Conservation (phyloP, 2,888 invertebrate genomes). For the Drosophila austrosaltans region DNA sequence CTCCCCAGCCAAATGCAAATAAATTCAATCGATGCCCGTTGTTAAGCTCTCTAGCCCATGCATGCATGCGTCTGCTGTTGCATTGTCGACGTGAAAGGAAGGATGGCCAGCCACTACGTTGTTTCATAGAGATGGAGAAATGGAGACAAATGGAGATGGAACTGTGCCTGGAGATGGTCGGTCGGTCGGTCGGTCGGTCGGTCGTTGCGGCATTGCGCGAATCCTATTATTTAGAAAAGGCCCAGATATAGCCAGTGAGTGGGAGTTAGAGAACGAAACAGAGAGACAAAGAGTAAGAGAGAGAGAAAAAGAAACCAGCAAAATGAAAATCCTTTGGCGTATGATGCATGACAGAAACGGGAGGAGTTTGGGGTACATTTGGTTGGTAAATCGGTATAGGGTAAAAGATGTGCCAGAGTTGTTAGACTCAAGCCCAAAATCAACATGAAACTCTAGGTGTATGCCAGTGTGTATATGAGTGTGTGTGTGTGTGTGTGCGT, state of each 20-base stretch:
- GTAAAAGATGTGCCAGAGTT: constrained; percentile 33
- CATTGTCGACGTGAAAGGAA: constrained; percentile 28
- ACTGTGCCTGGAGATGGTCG: constrained; percentile 8
- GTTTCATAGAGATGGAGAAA: neutral
- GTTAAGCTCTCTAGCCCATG: constrained; percentile 27
- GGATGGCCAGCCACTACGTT: constrained; percentile 32
- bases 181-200: constrained; percentile 35
- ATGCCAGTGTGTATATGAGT: no score
- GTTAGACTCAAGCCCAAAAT: constrained; percentile 63
- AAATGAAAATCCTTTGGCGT: constrained; percentile 72
- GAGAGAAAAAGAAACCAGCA: constrained; percentile 64
- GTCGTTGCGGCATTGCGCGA: constrained; percentile 59
- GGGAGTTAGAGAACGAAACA: neutral
- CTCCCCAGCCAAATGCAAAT: constrained; percentile 63
- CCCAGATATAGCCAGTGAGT: constrained; percentile 24
- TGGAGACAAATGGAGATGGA: neutral
- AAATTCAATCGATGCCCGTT: constrained; percentile 78
- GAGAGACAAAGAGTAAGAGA: neutral
- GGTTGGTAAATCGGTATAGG: constrained; percentile 28
- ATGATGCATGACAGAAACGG: constrained; percentile 18
- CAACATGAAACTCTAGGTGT: constrained; percentile 42
- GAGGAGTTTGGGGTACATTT: constrained; percentile 5
- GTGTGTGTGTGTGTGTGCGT: neutral
- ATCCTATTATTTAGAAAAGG: constrained; percentile 55
- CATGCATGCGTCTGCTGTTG: constrained; percentile 64